A percentile compares a stretch with the other conserved stretches of the same genome.
Evolutionary conservation across 2,113 vertebrate genomes (phyloP).

Genomic region (Seriola aureovittata): DNA sequence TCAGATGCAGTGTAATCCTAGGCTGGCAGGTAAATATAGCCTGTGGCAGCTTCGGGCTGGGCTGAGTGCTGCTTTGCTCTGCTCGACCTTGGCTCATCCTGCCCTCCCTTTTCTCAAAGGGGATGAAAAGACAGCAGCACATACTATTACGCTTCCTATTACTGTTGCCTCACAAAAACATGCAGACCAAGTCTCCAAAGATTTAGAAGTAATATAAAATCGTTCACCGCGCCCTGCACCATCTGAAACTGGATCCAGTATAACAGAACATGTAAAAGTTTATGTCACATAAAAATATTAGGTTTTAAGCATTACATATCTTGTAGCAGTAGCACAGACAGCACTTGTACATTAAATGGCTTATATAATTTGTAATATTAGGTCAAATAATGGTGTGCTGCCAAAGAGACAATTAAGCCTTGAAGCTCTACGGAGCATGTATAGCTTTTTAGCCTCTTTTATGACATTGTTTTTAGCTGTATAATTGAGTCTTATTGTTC

Average conservation of each 20-base stretch:
- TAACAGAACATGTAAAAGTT: neutral
- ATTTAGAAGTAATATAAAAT: neutral
- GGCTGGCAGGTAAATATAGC: constrained; percentile 80
- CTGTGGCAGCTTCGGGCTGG: constrained; percentile 55
- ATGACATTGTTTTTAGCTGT: too few relatives aligned
- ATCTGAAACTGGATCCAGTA: neutral
- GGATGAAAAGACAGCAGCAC: constrained; percentile 30
- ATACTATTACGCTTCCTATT: constrained; percentile 11
- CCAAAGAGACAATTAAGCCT: too few relatives aligned
- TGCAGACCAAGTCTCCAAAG: neutral
- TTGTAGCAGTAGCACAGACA: neutral
- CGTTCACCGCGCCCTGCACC: neutral
- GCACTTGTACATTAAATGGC: neutral
- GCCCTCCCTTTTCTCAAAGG: constrained; percentile 46
- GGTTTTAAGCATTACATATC: neutral
- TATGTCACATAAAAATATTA: neutral
- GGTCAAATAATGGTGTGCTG: too few relatives aligned
- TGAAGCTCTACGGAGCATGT: too few relatives aligned
- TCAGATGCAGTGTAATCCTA: constrained; percentile 72
- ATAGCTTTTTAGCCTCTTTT: too few relatives aligned
- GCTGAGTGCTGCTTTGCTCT: constrained; percentile 69
- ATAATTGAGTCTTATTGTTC: too few relatives aligned
- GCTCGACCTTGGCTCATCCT: constrained; percentile 76
- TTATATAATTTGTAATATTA: too few relatives aligned
- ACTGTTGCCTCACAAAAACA: constrained; percentile 8